Evolutionary conservation across 2,113 vertebrate species (phyloP).

Genomic region (Genyomyrus donnyi): DNA sequence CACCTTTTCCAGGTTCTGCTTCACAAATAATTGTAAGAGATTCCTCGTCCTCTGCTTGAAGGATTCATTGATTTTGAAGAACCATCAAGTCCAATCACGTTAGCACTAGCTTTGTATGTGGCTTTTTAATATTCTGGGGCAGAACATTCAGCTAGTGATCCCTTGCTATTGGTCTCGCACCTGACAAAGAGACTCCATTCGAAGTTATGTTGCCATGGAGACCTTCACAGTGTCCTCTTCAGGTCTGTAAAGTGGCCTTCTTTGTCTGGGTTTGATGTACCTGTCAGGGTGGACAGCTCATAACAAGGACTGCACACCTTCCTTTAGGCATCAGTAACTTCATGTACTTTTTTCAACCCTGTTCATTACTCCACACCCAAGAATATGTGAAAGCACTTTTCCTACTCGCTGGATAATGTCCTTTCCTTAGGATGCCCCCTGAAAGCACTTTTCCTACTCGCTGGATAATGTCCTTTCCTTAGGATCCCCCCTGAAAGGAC

Average conservation of each 20-base stretch:
- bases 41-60: neutral
- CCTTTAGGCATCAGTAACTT: neutral
- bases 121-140: neutral
- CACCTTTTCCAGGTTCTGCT: neutral
- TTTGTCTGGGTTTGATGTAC: neutral
- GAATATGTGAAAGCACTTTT: neutral
- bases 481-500: neutral
- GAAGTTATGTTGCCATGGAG: constrained; percentile 21
- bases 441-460: neutral
- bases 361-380: neutral
- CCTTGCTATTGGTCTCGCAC: neutral
- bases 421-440: neutral
- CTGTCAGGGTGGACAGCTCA: neutral
- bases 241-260: neutral
- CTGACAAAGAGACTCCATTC: constrained; percentile 17
- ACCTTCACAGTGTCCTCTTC: constrained; percentile 9
- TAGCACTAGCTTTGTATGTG: neutral
- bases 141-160: neutral
- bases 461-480: neutral
- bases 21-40: neutral
- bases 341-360: neutral
- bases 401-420: neutral
- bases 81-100: neutral
- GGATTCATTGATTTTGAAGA: neutral
- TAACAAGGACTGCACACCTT: neutral